Conservation (phyloP, 1,140 invertebrate genomes). For the Nasonia longicornis region DNA sequence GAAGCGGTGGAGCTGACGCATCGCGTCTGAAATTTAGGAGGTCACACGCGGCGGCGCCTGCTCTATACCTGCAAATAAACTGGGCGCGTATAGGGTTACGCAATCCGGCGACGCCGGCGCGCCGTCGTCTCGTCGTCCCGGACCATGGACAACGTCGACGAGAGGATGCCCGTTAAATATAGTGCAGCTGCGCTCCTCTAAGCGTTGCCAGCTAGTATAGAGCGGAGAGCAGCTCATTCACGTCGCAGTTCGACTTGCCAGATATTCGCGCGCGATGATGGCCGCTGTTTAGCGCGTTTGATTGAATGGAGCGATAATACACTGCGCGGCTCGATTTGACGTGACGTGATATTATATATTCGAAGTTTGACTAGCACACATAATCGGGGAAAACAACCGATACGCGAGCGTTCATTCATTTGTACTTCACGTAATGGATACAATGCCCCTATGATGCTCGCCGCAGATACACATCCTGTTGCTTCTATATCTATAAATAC, state of each 20-base stretch:
- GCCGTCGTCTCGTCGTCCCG: slow-evolving; percentile 6
- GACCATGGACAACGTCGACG: slow-evolving; percentile 10
- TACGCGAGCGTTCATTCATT: neutral
- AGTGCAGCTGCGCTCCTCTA: slow-evolving; percentile 17
- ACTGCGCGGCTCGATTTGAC: neutral
- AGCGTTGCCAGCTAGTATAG: neutral
- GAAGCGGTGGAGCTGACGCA: neutral
- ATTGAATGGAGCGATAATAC: neutral
- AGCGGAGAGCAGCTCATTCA: slow-evolving; percentile 4
- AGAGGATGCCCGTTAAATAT: slow-evolving; percentile 39
- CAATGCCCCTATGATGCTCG: slow-evolving; percentile 18
- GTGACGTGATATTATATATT: neutral
- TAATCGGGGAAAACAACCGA: neutral
- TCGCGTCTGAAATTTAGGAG: slow-evolving; percentile 28
- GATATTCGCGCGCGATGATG: neutral
- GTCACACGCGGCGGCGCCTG: slow-evolving; percentile 6
- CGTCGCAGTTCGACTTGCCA: neutral
- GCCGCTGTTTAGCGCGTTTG: neutral
- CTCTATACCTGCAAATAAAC: slow-evolving; percentile 35
- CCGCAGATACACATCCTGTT: neutral
- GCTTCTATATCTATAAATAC: neutral
- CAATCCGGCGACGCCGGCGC: slow-evolving; percentile 4
- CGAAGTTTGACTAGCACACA: neutral
- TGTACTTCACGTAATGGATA: slow-evolving; percentile 18
- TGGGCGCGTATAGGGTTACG: slow-evolving; percentile 9